Percentiles rank a stretch among this genome's conserved stretches.
phyloP scores from a whole-genome alignment of 2,888 invertebrate species.

The Crossocerus cetratus region DNA sequence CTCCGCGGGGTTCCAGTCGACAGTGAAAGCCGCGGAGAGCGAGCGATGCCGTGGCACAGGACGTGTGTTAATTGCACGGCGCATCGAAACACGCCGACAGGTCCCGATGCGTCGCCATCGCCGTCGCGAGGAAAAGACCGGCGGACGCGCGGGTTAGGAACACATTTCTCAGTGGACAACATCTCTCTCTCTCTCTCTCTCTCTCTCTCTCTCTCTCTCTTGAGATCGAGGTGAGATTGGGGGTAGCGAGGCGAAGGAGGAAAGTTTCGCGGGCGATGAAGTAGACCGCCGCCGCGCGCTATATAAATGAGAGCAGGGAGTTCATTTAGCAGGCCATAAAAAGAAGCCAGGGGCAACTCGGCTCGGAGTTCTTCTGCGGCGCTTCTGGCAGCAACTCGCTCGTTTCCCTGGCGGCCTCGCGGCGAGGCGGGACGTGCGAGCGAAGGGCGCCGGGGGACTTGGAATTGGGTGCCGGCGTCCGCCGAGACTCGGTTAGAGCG shows the following conservation, averaged over 20 bases:
- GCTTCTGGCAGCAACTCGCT: slow-evolving; percentile 38
- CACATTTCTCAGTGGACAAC: no score
- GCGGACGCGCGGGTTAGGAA: no score
- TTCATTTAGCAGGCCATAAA: slow-evolving; percentile 76
- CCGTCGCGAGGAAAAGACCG: no score
- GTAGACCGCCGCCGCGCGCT: slow-evolving; percentile 66
- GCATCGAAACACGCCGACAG: no score
- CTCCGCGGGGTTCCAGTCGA: no score
- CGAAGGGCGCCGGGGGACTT: slow-evolving; percentile 61
- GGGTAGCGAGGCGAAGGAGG: slow-evolving; percentile 14
- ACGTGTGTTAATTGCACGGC: no score
- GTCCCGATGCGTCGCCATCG: no score
- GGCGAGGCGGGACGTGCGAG: not conserved
- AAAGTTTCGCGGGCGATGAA: slow-evolving; percentile 67
- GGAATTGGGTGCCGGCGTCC: slow-evolving; percentile 60
- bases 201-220: no score
- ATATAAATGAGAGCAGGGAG: slow-evolving; percentile 73
- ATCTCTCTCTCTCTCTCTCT: no score
- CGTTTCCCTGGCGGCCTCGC: not conserved
- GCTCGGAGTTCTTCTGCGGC: slow-evolving; percentile 49
- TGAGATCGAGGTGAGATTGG: not conserved
- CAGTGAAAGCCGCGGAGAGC: no score
- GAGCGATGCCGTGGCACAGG: no score
- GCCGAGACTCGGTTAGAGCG: slow-evolving; percentile 56
- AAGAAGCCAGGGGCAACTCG: slow-evolving; percentile 46